Conservation (phyloP, 2,797 vertebrate genomes). For the Margarornis squamiger region DNA sequence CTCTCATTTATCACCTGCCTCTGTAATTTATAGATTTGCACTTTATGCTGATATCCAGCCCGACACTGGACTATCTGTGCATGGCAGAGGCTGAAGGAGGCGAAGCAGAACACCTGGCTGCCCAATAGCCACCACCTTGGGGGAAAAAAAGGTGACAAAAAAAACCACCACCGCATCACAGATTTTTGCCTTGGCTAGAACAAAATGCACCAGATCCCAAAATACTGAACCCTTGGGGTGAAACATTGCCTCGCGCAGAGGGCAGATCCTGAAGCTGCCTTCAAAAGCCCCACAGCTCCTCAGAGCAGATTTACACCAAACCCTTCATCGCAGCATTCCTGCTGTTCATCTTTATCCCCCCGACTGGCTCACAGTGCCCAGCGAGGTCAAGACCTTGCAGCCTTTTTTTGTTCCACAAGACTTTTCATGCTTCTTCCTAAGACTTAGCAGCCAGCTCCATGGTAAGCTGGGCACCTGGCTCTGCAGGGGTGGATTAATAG, state of each 20-base stretch:
- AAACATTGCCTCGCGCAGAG: background rate
- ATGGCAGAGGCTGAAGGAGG: background rate
- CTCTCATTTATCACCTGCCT: background rate
- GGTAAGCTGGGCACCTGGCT: background rate
- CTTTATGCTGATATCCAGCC: background rate
- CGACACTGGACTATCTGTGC: background rate
- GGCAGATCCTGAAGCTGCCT: background rate
- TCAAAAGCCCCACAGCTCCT: background rate
- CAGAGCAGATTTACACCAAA: background rate
- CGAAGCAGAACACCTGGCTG: background rate
- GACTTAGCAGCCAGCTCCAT: background rate
- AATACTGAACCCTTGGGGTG: background rate
- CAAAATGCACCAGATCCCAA: background rate
- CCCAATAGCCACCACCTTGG: background rate
- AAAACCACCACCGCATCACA: rapidly evolving
- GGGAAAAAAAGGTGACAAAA: rapidly evolving
- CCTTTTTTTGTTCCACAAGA: background rate
- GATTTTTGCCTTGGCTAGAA: background rate
- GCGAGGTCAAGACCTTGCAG: background rate
- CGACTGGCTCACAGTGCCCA: background rate
- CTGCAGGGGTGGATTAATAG: background rate
- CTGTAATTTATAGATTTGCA: background rate
- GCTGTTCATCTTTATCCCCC: background rate
- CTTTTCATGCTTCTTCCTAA: background rate
- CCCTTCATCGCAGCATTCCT: rapidly evolving